Evolutionary conservation across 1,140 invertebrate genomes (phyloP).

Genomic region (Delia radicum): DNA sequence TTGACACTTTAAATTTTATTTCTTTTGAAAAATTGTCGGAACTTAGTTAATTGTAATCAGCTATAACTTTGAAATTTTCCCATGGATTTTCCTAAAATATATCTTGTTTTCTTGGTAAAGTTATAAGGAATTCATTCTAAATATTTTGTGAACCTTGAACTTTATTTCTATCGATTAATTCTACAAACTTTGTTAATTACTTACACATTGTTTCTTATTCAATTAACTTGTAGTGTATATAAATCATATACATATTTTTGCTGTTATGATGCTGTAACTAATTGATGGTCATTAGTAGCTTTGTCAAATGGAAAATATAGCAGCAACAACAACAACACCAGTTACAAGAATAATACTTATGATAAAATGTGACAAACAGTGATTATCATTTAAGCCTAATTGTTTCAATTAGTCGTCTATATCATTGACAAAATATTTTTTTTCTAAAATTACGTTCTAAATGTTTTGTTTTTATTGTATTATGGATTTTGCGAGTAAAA

Average conservation of each 20-base stretch:
- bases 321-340: neutral
- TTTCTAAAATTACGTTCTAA: neutral
- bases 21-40: too few relatives aligned
- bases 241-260: neutral
- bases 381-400: slow-evolving; percentile 23
- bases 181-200: too few relatives aligned
- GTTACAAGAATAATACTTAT: neutral
- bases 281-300: slow-evolving; percentile 23
- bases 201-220: too few relatives aligned
- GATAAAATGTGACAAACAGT: slow-evolving; percentile 16
- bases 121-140: too few relatives aligned
- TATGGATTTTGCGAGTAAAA: neutral
- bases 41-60: too few relatives aligned
- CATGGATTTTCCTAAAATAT: too few relatives aligned
- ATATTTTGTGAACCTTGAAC: too few relatives aligned
- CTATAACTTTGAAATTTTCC: too few relatives aligned
- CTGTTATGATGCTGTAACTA: neutral
- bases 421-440: neutral
- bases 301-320: slow-evolving; percentile 11
- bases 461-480: neutral
- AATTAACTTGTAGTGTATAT: too few relatives aligned
- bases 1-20: too few relatives aligned
- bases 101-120: too few relatives aligned
- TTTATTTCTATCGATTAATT: too few relatives aligned
- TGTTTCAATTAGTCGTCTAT: slow-evolving; percentile 14